Conservation (phyloP, 2,888 invertebrate genomes). For the Deilephila porcellus region DNA sequence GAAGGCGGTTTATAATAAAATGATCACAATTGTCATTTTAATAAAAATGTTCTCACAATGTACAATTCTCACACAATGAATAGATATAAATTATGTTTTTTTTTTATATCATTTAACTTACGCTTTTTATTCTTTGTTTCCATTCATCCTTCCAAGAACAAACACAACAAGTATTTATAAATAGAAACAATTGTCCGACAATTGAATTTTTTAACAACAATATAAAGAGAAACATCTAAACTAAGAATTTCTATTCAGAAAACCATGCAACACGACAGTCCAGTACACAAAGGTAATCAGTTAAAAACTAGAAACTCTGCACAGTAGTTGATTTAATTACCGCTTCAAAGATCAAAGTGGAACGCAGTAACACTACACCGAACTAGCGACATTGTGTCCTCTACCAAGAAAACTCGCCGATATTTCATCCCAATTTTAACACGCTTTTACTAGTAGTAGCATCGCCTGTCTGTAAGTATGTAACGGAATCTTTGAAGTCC, state of each 20-base stretch:
- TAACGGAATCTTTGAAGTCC: too few species aligned
- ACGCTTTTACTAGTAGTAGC: too few species aligned
- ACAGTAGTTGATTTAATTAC: constrained; percentile 64
- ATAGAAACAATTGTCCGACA: too few species aligned
- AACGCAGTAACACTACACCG: constrained; percentile 55
- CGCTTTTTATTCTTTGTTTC: too few species aligned
- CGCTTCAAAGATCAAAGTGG: constrained; percentile 58
- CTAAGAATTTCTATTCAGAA: neutral
- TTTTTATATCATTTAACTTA: too few species aligned
- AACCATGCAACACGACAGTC: neutral
- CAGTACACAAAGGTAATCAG: constrained; percentile 5
- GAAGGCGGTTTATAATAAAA: too few species aligned
- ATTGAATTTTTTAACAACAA: neutral
- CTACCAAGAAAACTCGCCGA: neutral
- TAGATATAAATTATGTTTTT: too few species aligned
- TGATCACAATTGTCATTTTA: too few species aligned
- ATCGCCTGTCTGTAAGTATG: too few species aligned
- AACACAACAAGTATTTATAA: neutral
- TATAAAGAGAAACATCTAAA: neutral
- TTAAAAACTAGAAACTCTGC: constrained; percentile 49
- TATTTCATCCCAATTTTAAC: neutral
- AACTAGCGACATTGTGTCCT: constrained; percentile 19
- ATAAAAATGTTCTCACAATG: too few species aligned
- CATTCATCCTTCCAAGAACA: neutral
- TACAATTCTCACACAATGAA: too few species aligned